These are phyloP conservation scores for Polydesmus complanatus DNA, from an alignment of 2,888 invertebrate species.

Conservation along the genomic window DNA sequence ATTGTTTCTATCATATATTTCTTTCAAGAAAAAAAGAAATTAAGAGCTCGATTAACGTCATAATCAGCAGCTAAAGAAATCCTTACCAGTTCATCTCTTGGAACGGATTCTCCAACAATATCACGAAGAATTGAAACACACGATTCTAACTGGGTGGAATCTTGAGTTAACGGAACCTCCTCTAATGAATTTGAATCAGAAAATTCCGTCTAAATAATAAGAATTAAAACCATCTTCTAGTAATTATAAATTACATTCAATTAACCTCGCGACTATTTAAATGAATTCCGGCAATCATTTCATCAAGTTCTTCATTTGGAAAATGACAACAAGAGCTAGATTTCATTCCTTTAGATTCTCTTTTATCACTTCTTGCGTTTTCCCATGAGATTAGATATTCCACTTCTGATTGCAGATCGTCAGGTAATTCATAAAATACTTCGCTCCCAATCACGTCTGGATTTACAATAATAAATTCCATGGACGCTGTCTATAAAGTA, in stretches of 20 bases:
- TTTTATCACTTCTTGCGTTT: slow-evolving; percentile 27
- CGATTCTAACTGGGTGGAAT: slow-evolving; percentile 33
- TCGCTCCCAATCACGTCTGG: slow-evolving; percentile 41
- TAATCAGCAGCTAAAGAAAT: slow-evolving; percentile 44
- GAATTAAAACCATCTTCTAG: no score
- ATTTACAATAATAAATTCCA: slow-evolving; percentile 41
- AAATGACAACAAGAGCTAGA: slow-evolving; percentile 6
- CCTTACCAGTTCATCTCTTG: slow-evolving; percentile 38
- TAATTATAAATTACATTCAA: background rate
- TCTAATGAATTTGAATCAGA: slow-evolving; percentile 29
- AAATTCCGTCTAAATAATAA: slow-evolving; percentile 18
- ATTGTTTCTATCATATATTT: no score
- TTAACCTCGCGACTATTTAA: slow-evolving; percentile 23
- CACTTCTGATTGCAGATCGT: slow-evolving; percentile 43
- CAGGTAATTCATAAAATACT: slow-evolving; percentile 42
- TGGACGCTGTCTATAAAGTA: slow-evolving; percentile 36
- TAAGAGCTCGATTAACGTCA: slow-evolving; percentile 44
- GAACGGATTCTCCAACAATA: slow-evolving; percentile 40
- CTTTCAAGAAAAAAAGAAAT: slow-evolving; percentile 39
- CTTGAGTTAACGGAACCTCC: slow-evolving; percentile 27
- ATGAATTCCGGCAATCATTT: slow-evolving; percentile 27
- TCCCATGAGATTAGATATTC: slow-evolving; percentile 38
- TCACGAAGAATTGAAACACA: slow-evolving; percentile 40
- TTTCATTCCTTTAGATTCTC: slow-evolving; percentile 19
- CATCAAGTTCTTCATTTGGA: slow-evolving; percentile 27